Conservation (phyloP, 2,888 invertebrate genomes). For the Sycophila texana region DNA sequence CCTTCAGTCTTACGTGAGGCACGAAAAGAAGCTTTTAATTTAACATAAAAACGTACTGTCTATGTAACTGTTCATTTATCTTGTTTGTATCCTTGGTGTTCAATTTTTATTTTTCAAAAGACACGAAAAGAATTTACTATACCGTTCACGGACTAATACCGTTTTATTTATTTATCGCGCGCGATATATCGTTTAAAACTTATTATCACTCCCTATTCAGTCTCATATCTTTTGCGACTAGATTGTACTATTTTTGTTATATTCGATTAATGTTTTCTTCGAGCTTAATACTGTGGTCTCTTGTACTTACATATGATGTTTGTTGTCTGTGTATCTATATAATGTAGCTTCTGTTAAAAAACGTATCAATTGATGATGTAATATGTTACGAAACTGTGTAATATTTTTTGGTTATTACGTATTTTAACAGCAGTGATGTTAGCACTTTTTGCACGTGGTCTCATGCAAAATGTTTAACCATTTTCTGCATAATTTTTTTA, state of each 20-base stretch:
- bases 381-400: neutral
- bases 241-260: constrained; percentile 19
- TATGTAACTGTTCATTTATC: constrained; percentile 17
- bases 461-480: constrained; percentile 36
- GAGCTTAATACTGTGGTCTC: constrained; percentile 51
- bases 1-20: constrained; percentile 15
- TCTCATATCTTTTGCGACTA: constrained; percentile 35
- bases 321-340: constrained; percentile 42
- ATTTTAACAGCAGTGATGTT: constrained; percentile 45
- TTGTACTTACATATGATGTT: constrained; percentile 48
- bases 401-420: constrained; percentile 15
- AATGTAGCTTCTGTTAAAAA: constrained; percentile 51
- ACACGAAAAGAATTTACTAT: neutral
- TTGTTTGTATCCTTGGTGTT: constrained; percentile 6
- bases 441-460: constrained; percentile 53
- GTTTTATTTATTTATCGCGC: neutral
- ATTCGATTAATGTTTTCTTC: constrained; percentile 47
- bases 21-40: constrained; percentile 18
- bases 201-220: constrained; percentile 45
- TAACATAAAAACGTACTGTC: neutral
- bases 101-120: too few relatives aligned
- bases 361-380: constrained; percentile 16
- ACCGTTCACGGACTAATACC: neutral
- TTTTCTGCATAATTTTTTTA: constrained; percentile 32
- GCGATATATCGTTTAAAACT: constrained; percentile 11